phyloP scores from a whole-genome alignment of 2,113 vertebrate species.

The Nothobranchius furzeri region DNA sequence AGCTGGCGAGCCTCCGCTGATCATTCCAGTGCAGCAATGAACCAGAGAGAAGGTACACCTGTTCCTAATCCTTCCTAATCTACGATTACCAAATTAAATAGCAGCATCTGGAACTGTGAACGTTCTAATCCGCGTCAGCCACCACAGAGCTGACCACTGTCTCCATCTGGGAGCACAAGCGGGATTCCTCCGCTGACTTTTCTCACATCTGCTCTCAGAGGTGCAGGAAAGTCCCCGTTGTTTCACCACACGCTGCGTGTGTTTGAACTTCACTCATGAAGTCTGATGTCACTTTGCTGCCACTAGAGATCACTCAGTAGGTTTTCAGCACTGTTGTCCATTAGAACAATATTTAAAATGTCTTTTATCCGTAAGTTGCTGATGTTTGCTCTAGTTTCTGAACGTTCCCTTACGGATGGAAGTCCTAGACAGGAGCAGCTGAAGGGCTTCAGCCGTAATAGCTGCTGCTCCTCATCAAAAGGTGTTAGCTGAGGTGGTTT shows the following conservation, averaged over 20 bases:
- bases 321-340: too few relatives aligned
- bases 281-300: too few relatives aligned
- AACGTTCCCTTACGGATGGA: too few relatives aligned
- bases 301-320: too few relatives aligned
- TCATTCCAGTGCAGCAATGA: constrained; percentile 85
- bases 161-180: background rate
- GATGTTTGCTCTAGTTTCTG: too few relatives aligned
- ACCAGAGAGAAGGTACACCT: constrained; percentile 85
- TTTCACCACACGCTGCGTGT: background rate
- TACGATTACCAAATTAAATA: background rate
- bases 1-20: constrained; percentile 86
- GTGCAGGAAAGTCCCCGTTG: background rate
- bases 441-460: too few relatives aligned
- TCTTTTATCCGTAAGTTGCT: too few relatives aligned
- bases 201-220: background rate
- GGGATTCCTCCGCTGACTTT: background rate
- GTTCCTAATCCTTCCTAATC: background rate
- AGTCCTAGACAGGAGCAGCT: too few relatives aligned
- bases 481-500: too few relatives aligned
- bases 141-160: background rate
- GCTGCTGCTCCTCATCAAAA: too few relatives aligned
- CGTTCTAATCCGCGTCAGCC: background rate
- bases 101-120: background rate
- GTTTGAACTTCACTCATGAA: too few relatives aligned
- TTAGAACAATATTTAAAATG: too few relatives aligned